These are phyloP conservation scores for Notolabrus celidotus DNA, from an alignment of 2,797 vertebrate genomes.

Conservation along the genomic window DNA sequence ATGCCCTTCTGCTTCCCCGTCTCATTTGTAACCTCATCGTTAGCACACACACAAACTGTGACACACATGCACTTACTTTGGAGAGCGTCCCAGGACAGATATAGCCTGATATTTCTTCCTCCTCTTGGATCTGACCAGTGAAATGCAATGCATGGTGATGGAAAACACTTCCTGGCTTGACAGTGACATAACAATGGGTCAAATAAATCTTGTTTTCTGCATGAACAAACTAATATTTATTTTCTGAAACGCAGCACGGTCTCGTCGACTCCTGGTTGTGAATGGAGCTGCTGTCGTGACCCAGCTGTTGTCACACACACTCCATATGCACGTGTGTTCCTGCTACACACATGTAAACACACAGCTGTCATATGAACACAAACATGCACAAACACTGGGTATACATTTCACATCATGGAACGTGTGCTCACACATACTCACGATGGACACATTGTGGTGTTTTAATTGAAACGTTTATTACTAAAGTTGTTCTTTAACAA, in stretches of 20 bases:
- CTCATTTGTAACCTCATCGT: constrained; percentile 59
- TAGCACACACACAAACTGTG: constrained; percentile 13
- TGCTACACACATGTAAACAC: not conserved
- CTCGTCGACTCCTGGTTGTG: constrained; percentile 1
- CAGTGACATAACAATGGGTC: constrained; percentile 37
- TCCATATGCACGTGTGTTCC: not conserved
- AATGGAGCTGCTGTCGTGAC: constrained; percentile 37
- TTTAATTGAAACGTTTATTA: constrained; percentile 66
- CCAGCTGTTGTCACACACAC: constrained; percentile 22
- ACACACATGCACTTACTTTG: constrained; percentile 56
- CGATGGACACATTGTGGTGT: constrained; percentile 11
- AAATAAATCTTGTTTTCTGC: constrained; percentile 34
- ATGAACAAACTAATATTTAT: not conserved
- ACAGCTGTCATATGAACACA: constrained; percentile 7
- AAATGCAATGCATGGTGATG: constrained; percentile 22
- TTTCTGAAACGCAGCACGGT: constrained; percentile 2
- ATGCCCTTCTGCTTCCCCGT: constrained; percentile 45
- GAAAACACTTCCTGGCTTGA: not conserved
- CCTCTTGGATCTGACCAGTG: constrained; percentile 41
- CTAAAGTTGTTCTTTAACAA: constrained; percentile 57
- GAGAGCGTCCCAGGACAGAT: constrained; percentile 67
- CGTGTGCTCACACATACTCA: constrained; percentile 2
- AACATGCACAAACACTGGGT: not conserved
- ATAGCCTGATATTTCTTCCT: constrained; percentile 54
- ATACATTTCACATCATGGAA: not conserved